Base-by-base conservation (phyloP, 53 echinoderm and acorn worm species). In the Arbacia lixula region DNA sequence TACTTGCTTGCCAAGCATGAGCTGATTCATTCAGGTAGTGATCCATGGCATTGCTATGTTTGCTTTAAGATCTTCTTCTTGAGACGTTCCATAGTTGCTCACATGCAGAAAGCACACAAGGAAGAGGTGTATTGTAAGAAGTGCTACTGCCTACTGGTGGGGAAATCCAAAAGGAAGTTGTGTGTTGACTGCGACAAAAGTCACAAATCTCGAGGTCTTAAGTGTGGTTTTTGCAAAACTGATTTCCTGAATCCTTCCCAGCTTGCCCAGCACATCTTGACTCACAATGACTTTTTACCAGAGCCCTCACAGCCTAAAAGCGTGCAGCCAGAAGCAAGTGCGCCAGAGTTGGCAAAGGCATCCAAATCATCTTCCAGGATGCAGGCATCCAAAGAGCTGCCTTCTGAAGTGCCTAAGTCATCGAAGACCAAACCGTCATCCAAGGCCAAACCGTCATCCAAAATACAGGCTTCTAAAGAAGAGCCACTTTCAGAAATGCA, bases 1-100 rank as follows among this genome's bases (percentile, higher is more conserved):
- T 74, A 51, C 53, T 31, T 36, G n/a, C 31, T 42, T 74, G 74
- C 53, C n/a, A 74, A 74, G 74, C 74, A 74, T 53, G 74, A 74
- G 34, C 6, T 71, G 10, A 34, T 34, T 1, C 74, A 74, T 53
- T 51, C 36, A 14, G 53, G 52, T 31, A 20, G 8, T 53, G 74
- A 74, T 9, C 74, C 74, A 31, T 74, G 36, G 51, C 74, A 74
- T 53, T 74, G 74, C 33, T 74, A 53, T 53, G 21, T 74, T 11
- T 74, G 74, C 53, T 74, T 74, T 51, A 74, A 74, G 74, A 74
- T 74, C 50, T 74, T 74, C 53, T 74, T 51, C 46, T 52, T 74
- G 20, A 28, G 52, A 2, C 26, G 33, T 20, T 74, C 74, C 32
- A 74, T 74, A 33, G 27, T 53, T 19, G 53, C 50, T 6, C 74